Evolutionary conservation across 1,140 invertebrate genomes (phyloP).

Genomic region (Samia ricini): DNA sequence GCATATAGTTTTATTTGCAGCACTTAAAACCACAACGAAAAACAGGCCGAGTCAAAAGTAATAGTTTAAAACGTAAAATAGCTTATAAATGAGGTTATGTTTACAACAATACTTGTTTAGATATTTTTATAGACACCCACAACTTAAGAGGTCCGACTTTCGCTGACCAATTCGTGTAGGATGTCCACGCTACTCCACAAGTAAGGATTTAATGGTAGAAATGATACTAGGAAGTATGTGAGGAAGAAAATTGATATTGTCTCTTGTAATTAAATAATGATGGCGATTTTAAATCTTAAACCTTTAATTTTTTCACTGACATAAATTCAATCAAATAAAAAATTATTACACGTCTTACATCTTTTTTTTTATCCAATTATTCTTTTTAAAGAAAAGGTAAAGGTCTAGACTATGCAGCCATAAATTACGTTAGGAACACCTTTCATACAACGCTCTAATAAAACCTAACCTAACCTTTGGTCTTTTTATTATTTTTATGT

Average conservation of each 20-base stretch:
- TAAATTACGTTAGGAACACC: too few relatives aligned
- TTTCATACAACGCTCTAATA: too few relatives aligned
- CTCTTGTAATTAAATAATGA: too few relatives aligned
- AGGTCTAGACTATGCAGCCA: too few relatives aligned
- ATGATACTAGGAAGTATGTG: not conserved
- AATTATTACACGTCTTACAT: too few relatives aligned
- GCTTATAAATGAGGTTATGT: not conserved
- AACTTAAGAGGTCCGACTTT: not conserved
- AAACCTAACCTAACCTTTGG: too few relatives aligned
- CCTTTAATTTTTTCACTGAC: too few relatives aligned
- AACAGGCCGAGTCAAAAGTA: not conserved
- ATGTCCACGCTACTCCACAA: not conserved
- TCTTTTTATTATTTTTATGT: too few relatives aligned
- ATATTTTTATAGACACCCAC: slow-evolving; percentile 1
- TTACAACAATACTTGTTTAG: slow-evolving; percentile 2
- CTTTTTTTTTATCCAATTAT: too few relatives aligned
- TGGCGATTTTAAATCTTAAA: too few relatives aligned
- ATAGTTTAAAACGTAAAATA: not conserved
- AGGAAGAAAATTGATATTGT: not conserved
- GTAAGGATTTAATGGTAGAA: not conserved
- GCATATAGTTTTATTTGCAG: not conserved
- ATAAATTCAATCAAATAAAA: too few relatives aligned
- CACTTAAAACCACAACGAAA: not conserved
- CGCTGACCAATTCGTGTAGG: not conserved
- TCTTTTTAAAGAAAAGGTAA: too few relatives aligned